Evolutionary conservation across 2,113 vertebrate species (phyloP).

Genomic region (Apodemus sylvaticus): DNA sequence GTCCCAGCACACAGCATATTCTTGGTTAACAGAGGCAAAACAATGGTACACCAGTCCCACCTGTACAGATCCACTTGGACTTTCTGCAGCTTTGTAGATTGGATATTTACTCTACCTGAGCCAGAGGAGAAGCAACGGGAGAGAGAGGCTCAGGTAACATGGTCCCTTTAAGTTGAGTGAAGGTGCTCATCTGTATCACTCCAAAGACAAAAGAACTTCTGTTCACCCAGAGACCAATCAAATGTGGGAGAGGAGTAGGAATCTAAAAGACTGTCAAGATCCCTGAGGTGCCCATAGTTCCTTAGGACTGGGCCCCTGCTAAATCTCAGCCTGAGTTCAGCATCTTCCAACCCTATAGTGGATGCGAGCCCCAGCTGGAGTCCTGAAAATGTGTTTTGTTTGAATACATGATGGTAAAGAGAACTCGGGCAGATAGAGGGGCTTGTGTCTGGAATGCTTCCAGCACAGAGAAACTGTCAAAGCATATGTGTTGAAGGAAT

Average conservation of each 20-base stretch:
- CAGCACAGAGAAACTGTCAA: not conserved
- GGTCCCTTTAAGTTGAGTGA: not conserved
- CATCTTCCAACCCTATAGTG: not conserved
- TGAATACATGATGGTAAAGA: not conserved
- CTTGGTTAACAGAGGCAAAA: not conserved
- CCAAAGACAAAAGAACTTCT: not conserved
- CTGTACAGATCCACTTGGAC: constrained; percentile 51
- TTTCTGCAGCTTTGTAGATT: constrained; percentile 39
- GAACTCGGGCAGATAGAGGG: not conserved
- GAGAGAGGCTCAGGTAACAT: not conserved
- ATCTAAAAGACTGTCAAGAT: not conserved
- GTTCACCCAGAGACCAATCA: not conserved
- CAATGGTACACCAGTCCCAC: constrained; percentile 44
- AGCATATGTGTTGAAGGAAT: not conserved
- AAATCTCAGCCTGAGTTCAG: not conserved
- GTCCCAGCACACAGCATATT: constrained; percentile 77
- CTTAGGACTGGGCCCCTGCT: not conserved
- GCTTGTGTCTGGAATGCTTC: not conserved
- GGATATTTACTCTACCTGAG: accelerated
- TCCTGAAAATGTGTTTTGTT: not conserved
- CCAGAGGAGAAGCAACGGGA: not conserved
- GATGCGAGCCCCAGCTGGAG: not conserved
- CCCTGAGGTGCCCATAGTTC: not conserved
- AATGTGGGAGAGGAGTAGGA: not conserved
- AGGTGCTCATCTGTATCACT: not conserved